Conservation (phyloP, 2,113 vertebrate genomes). For the Archilochus colubris region DNA sequence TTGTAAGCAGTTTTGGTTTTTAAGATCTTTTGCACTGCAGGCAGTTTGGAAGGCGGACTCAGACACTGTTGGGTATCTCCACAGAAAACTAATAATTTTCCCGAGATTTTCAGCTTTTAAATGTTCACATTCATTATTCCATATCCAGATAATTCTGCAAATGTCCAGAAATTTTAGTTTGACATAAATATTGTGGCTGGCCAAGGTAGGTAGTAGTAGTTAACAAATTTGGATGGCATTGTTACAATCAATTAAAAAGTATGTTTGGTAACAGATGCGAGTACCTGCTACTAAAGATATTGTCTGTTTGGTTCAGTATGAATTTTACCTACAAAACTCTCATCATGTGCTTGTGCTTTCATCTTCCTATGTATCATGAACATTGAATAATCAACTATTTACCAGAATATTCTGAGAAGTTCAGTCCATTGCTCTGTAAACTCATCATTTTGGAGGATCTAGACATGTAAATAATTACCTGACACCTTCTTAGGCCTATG, state of each 20-base stretch:
- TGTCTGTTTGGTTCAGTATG: neutral
- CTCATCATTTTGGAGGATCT: neutral
- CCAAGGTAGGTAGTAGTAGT: neutral
- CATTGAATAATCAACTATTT: neutral
- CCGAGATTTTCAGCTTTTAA: neutral
- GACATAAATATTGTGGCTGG: neutral
- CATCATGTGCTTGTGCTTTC: neutral
- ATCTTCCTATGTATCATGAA: neutral
- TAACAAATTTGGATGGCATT: neutral
- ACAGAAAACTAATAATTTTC: neutral
- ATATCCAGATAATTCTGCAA: neutral
- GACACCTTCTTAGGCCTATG: neutral
- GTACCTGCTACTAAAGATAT: neutral
- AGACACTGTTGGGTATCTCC: neutral
- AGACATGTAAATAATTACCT: neutral
- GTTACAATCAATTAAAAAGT: neutral
- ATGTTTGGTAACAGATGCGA: neutral
- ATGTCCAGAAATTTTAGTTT: neutral
- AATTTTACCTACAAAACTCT: neutral
- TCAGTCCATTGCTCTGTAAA: neutral
- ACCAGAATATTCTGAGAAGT: neutral
- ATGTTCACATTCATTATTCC: neutral
- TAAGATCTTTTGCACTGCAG: neutral
- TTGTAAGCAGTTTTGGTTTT: neutral
- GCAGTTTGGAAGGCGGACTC: neutral